Evolutionary conservation across 2,888 invertebrate species (phyloP), one percentile per base, ranked within the genome.

Genomic region (Luffia ferchaultella): DNA sequence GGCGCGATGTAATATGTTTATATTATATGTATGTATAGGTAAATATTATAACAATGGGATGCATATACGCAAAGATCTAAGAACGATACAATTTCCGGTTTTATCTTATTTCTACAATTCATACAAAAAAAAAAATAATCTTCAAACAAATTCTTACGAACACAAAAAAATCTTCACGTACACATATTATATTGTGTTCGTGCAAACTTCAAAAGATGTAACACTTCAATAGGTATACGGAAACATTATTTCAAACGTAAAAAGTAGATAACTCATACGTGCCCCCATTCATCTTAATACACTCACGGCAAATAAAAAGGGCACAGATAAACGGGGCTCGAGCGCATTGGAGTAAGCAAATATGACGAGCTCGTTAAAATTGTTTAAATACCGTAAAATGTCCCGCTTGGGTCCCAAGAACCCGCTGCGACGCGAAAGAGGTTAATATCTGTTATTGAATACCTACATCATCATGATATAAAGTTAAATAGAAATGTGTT

Each of bases 331-430:
- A 30, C 30, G 30, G 5, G 30, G 3, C 30, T 12, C 30, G 30
- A 30, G 12, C 30, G 30, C 73, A 74, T 71, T 68, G 68, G 70
- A 76, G 75, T 76, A 76, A 76, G 75, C 73, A 75, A 52, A 50
- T 46, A 50, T 20, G 30, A 49, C 69, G 58, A 67, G 70, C 78
- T 82, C 80, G 82, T 83, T 83, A 83, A 82, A 82, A 73, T 74
- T 79, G 82, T 79, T 79, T 79, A 83, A 83, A 82, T 75, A 79
- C 79, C 82, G 80, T 83, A 73, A 80, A 80, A 80, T 77, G 76
- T 76, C 68, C 70, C 75, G 71, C 64, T 70, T 76, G 73, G 75
- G 77, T 74, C 74, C 52, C 54, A 76, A 70, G 76, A 70, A 12
- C n/a, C n/a, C n/a, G 30, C 30, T 30, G 30, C 30, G 30, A 30